Evolutionary conservation across 2,113 vertebrate species (phyloP).

Genomic region (Merops nubicus): DNA sequence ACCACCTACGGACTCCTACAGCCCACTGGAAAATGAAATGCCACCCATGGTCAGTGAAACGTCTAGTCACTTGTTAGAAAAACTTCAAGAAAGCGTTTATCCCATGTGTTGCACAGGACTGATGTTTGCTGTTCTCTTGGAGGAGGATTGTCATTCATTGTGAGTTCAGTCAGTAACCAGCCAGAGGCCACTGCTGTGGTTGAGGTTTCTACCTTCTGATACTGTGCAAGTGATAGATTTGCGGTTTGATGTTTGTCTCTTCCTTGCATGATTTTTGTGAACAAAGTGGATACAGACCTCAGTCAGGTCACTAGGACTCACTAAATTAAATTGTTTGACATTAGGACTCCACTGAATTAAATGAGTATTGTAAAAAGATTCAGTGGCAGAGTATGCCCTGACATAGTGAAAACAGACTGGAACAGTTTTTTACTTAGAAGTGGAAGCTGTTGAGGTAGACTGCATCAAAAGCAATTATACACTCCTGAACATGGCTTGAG

Average conservation of each 20-base stretch:
- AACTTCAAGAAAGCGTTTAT: background rate
- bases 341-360: background rate
- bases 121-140: background rate
- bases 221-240: background rate
- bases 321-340: background rate
- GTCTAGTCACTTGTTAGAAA: background rate
- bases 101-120: background rate
- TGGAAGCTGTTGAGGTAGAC: background rate
- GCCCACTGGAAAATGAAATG: background rate
- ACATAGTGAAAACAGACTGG: background rate
- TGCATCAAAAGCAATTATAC: background rate
- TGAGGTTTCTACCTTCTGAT: background rate
- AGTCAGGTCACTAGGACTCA: background rate
- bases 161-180: background rate
- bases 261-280: background rate
- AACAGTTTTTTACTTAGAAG: background rate
- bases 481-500: background rate
- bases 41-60: background rate
- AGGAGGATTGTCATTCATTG: background rate
- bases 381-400: background rate
- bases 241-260: background rate
- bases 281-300: background rate
- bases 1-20: background rate
- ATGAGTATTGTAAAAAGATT: background rate
- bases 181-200: background rate